phyloP scores from a whole-genome alignment of 2,888 invertebrate species.

The Machimus rusticus region DNA sequence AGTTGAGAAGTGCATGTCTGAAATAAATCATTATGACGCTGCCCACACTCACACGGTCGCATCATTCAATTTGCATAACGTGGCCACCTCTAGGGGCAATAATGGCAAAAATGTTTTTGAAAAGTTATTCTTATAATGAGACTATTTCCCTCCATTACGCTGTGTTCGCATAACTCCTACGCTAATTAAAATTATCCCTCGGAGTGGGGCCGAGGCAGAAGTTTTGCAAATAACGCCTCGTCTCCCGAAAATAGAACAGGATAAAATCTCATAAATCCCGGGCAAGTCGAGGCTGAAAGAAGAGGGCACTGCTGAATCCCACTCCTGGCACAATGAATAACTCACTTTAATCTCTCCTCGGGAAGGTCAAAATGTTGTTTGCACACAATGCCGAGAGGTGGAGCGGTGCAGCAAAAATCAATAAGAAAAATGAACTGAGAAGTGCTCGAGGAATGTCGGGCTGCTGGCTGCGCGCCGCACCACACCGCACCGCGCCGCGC shows the following conservation, averaged over 20 bases:
- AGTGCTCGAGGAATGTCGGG: constrained; percentile 21
- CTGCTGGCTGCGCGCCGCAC: background rate
- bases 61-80: background rate
- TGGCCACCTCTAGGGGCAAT: background rate
- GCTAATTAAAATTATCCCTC: background rate
- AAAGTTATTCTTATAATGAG: background rate
- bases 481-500: too few relatives aligned
- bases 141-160: background rate
- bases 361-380: constrained; percentile 33
- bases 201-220: background rate
- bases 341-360: background rate
- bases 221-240: background rate
- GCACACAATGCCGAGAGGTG: constrained; percentile 31
- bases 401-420: constrained; percentile 25
- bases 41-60: background rate
- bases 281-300: background rate
- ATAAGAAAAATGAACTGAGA: constrained; percentile 36
- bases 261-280: background rate
- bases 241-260: background rate
- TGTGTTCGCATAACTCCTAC: background rate
- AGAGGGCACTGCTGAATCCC: background rate
- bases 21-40: background rate
- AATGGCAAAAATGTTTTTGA: background rate
- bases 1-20: background rate
- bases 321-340: background rate